Evolutionary conservation across 2,113 vertebrate genomes (phyloP).

Genomic region (Amphiprion percula): DNA sequence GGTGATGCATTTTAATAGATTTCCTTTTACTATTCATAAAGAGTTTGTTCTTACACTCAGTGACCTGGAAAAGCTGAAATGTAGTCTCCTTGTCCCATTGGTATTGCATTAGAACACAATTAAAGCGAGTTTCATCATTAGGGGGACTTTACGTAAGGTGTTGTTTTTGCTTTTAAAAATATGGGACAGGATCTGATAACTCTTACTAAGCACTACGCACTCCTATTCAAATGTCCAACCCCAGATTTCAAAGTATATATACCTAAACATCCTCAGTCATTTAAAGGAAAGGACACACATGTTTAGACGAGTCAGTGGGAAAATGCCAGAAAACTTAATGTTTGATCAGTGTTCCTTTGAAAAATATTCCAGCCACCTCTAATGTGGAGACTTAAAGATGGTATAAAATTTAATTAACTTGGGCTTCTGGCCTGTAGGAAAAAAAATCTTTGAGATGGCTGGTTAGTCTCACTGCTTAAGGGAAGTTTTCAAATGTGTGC

Average conservation of each 20-base stretch:
- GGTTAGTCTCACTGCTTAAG: slow-evolving; percentile 52
- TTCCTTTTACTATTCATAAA: slow-evolving; percentile 73
- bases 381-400: slow-evolving; percentile 68
- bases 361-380: slow-evolving; percentile 67
- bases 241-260: neutral
- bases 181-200: slow-evolving; percentile 49
- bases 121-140: slow-evolving; percentile 70
- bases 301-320: slow-evolving; percentile 34
- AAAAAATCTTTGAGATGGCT: slow-evolving; percentile 41
- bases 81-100: slow-evolving; percentile 57
- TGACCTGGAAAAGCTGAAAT: slow-evolving; percentile 71
- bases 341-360: slow-evolving; percentile 74
- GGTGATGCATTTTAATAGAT: slow-evolving; percentile 77
- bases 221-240: slow-evolving; percentile 26
- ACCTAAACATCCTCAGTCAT: slow-evolving; percentile 12
- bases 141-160: slow-evolving; percentile 53
- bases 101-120: slow-evolving; percentile 62
- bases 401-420: slow-evolving; percentile 76
- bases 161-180: slow-evolving; percentile 59
- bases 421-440: slow-evolving; percentile 57
- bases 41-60: slow-evolving; percentile 68
- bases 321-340: slow-evolving; percentile 44
- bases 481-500: slow-evolving; percentile 43
- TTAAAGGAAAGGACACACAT: slow-evolving; percentile 14
- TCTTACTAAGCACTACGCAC: slow-evolving; percentile 7